Evolutionary conservation across 2,888 invertebrate genomes (phyloP).

Genomic region (Ormyrus thymus): DNA sequence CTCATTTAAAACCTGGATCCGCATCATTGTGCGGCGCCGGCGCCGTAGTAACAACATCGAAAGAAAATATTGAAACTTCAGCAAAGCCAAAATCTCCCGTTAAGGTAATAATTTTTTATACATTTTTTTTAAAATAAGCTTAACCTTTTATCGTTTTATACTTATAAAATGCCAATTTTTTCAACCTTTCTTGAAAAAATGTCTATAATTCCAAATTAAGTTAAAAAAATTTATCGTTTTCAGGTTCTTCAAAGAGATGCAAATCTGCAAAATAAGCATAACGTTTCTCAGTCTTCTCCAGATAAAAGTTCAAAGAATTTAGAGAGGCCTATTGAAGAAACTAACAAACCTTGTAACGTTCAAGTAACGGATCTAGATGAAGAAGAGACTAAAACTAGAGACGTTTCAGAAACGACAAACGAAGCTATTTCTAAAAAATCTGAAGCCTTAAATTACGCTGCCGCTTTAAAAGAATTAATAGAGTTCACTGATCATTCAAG

Average conservation of each 20-base stretch:
- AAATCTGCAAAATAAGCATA: conserved; percentile 43
- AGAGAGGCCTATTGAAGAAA: conserved; percentile 48
- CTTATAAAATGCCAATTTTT: neutral
- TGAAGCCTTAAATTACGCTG: conserved; percentile 51
- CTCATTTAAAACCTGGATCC: conserved; percentile 57
- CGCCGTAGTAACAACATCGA: conserved; percentile 55
- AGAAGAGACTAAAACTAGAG: conserved; percentile 54
- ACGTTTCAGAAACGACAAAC: conserved; percentile 25
- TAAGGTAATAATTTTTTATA: conserved; percentile 54
- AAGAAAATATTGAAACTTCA: conserved; percentile 56
- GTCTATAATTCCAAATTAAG: neutral
- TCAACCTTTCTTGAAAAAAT: neutral
- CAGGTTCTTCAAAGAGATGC: conserved; percentile 58
- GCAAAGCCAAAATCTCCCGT: conserved; percentile 65
- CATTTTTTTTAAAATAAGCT: neutral
- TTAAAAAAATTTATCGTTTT: neutral
- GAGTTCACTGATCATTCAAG: conserved; percentile 40
- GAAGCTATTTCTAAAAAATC: conserved; percentile 33
- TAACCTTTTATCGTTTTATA: neutral
- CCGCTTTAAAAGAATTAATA: conserved; percentile 42
- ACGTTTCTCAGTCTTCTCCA: conserved; percentile 35
- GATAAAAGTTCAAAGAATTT: conserved; percentile 48
- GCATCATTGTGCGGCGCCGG: conserved; percentile 4
- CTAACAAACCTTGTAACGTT: conserved; percentile 49
- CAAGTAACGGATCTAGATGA: conserved; percentile 66